Base-by-base conservation (phyloP, 1,140 invertebrate genomes). In the Caenorhabditis tropicalis region DNA sequence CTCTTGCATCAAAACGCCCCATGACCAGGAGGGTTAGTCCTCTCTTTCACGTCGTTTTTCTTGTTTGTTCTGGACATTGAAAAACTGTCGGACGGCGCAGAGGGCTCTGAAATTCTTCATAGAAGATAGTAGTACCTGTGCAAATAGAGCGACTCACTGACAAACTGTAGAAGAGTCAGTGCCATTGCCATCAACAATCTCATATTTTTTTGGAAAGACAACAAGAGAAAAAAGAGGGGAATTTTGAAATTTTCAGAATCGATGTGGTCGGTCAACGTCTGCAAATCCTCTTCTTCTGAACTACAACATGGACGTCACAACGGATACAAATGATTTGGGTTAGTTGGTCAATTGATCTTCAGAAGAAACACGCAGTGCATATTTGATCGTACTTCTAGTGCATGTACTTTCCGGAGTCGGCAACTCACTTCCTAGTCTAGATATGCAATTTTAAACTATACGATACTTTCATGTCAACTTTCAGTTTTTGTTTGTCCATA, bases 241-340 rank as follows among this genome's bases (percentile, higher is more conserved):
- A 39, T 5, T 81, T 51, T 21, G 7, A 21, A 39, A 33, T 51
- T 84, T 81, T 49, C 79, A 85, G 84, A 85, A 65, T 70, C 56
- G 80, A 49, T 79, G 84, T 33, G 81, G 33, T 19, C 80, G 84
- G 16, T 82, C 79, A 79, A 49, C 84, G 46, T 85, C 84, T 16
- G 84, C 84, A 9, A 85, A 85, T 70, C 81, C 80, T 49, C 65
- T 79, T 48, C 53, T 82, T n/a, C 60, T 74, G 31, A 58, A 85
- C 33, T 82, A 85, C 79, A 82, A 85, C 36, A 85, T 82, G 79
- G 84, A 85, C 46, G 84, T 82, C 2, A 85, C 84, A 1, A 85
- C 84, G 36, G 84, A 85, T 43, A 85, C 84, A 36, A 82, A 85
- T 60, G 84, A 85, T 39, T 58, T 85, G 29, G 80, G 84, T 85